Conservation (phyloP, 2,888 invertebrate genomes). For the Drosophila niveifrons region DNA sequence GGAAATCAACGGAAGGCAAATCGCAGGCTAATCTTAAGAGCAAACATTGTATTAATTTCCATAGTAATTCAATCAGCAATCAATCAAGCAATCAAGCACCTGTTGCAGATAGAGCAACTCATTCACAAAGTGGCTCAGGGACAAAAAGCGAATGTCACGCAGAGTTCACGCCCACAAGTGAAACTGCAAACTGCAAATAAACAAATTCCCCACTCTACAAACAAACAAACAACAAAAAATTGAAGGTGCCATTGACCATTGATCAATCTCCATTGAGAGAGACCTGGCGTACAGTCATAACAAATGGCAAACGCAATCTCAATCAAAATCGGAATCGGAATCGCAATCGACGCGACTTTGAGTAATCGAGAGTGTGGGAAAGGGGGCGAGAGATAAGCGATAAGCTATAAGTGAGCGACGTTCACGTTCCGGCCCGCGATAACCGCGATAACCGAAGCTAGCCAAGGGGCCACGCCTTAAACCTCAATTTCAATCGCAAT, state of each 20-base stretch:
- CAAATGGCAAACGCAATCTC: constrained; percentile 16
- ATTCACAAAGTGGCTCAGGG: constrained; percentile 19
- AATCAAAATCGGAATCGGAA: no score
- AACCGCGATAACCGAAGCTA: constrained; percentile 20
- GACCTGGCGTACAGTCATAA: constrained; percentile 23
- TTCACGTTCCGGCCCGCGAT: constrained; percentile 44
- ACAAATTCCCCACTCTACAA: no score
- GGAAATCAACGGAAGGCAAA: background rate
- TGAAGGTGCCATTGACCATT: constrained; percentile 10
- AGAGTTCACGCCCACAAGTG: constrained; percentile 36
- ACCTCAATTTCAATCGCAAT: background rate
- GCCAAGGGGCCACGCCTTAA: constrained; percentile 22
- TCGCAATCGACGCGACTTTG: background rate
- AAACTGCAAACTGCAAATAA: constrained; percentile 10
- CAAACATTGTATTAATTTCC: background rate
- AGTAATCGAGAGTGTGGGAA: background rate
- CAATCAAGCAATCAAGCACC: background rate
- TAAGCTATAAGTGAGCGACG: constrained; percentile 5
- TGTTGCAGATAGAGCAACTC: constrained; percentile 7
- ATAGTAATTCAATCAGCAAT: constrained; percentile 5
- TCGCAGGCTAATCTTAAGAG: background rate
- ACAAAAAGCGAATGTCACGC: constrained; percentile 24
- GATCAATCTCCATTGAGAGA: constrained; percentile 28
- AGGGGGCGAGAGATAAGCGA: background rate
- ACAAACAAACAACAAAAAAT: no score